Base-by-base conservation (phyloP, 2,113 vertebrate species). In the Phrynosoma blainvillii region DNA sequence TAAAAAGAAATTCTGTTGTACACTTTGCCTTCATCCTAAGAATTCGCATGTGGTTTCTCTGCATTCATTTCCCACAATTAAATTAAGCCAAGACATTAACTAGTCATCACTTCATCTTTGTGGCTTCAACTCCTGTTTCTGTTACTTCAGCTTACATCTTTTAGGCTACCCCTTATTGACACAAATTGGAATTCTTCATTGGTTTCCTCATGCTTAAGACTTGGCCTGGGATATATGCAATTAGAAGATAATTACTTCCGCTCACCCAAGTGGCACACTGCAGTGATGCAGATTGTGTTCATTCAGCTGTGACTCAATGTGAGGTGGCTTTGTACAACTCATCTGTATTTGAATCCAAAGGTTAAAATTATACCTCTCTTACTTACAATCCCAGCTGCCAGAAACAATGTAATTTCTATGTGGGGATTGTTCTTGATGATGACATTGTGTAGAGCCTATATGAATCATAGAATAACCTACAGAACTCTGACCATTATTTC, bases 211-310 rank as follows among this genome's bases (percentile, higher is more conserved):
- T 36, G 3, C 4, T 92, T 89, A 85, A 32, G n/a, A 36, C 54
- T 82, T 89, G 90, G 30, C 47, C 74, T 9, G 16, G 90, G 91
- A 86, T 80, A 79, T 42, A 83, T 88, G 21, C 40, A 87, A 36
- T 84, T 23, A 18, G 88, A 77, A 85, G 91, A 80, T 66, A 90
- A 89, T 83, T 84, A 47, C 32, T 1, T 91, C 66, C 74, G 76
- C 47, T 90, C 27, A 68, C 27, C 65, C 66, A 86, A 21, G 9
- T 90, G n/a, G 65, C 40, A 80, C 21, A 4, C 25, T 89, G 18
- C 65, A 78, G 1, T 66, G 52, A 85, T 18, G 18, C 25, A 90
- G 85, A 3, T 70, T 88, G 66, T 11, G 82, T 65, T 2, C 0
- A 1, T 87, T 27, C 25, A 32, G 56, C 74, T 84, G 20, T 82